These are phyloP conservation scores for Pristionchus pacificus DNA, from an alignment of 1,140 invertebrate species.

Conservation along the genomic window DNA sequence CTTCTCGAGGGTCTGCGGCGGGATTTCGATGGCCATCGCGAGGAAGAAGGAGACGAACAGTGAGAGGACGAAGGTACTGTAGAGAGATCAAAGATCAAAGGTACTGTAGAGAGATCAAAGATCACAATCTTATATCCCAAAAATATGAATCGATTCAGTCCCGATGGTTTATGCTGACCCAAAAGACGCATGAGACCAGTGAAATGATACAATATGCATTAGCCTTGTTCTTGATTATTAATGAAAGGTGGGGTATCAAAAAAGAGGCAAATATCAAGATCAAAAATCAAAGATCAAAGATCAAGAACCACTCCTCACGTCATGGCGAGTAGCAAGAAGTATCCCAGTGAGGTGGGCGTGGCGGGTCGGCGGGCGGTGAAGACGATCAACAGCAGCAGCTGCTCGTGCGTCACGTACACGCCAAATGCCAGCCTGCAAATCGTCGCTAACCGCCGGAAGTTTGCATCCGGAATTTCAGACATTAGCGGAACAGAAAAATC, in stretches of 20 bases:
- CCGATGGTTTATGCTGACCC: too few relatives aligned
- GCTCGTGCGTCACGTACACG: not conserved
- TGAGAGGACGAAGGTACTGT: not conserved
- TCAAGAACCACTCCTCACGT: not conserved
- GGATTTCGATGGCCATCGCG: not conserved
- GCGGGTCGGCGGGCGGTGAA: not conserved
- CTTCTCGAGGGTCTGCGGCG: too few relatives aligned
- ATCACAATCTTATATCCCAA: too few relatives aligned
- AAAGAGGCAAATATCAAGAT: not conserved
- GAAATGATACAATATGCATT: too few relatives aligned
- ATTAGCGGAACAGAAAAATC: too few relatives aligned
- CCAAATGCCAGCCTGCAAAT: not conserved
- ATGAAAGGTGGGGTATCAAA: too few relatives aligned
- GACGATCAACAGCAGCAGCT: not conserved
- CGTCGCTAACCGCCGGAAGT: too few relatives aligned
- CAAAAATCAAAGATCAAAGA: not conserved
- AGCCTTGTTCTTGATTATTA: too few relatives aligned
- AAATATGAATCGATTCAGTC: too few relatives aligned
- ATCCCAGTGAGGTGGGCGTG: not conserved
- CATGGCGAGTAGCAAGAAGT: not conserved
- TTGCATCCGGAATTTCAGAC: too few relatives aligned
- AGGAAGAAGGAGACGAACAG: not conserved
- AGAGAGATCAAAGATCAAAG: not conserved
- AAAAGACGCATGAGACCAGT: too few relatives aligned
- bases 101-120: not conserved